Conservation (phyloP, 2,888 invertebrate genomes). For the Mesoligia furuncula region DNA sequence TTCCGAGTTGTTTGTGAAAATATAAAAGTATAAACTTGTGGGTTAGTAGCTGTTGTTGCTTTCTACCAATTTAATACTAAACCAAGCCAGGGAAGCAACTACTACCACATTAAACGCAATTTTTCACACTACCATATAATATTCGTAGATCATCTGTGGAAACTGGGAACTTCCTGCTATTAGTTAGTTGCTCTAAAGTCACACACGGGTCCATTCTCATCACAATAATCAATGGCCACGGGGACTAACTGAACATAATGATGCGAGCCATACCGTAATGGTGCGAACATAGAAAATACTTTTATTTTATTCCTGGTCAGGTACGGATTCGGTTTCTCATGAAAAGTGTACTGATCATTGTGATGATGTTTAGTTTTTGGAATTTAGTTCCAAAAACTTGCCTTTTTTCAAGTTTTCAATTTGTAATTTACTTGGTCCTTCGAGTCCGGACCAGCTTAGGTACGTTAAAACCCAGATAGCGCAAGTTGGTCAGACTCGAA, state of each 20-base stretch:
- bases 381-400: too few species aligned
- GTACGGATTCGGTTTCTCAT: conserved; percentile 62
- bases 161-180: conserved; percentile 71
- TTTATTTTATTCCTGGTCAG: conserved; percentile 78
- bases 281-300: conserved; percentile 84
- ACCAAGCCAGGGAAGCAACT: not conserved
- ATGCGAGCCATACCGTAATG: conserved; percentile 78
- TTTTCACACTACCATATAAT: conserved; percentile 31
- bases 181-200: conserved; percentile 57
- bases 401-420: not conserved
- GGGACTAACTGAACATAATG: conserved; percentile 85
- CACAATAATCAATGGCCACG: conserved; percentile 82
- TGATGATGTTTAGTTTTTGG: not conserved
- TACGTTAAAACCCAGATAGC: too few species aligned
- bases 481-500: not conserved
- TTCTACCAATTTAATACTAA: not conserved
- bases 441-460: too few species aligned
- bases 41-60: not conserved
- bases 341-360: conserved; percentile 3
- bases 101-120: not conserved
- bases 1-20: not conserved
- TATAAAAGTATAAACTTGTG: not conserved
- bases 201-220: conserved; percentile 79
- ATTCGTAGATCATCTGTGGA: conserved; percentile 70
- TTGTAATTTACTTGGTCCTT: not conserved